phyloP scores from a whole-genome alignment of 2,113 vertebrate species.

The Litocranius walleri region DNA sequence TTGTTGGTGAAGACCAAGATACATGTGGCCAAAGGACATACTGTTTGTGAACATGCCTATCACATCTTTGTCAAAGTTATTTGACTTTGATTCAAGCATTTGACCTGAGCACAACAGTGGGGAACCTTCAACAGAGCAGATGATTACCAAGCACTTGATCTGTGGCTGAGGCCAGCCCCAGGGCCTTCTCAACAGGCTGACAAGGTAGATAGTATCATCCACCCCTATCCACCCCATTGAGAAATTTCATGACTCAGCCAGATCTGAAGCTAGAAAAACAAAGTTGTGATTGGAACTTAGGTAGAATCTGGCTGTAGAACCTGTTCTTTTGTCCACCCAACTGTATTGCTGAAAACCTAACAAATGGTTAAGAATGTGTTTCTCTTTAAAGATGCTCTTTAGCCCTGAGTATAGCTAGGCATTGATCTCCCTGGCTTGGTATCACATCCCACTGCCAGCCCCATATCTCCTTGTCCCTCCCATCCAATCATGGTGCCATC shows the following conservation, averaged over 20 bases:
- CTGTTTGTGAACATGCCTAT: background rate
- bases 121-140: background rate
- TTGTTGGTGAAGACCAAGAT: background rate
- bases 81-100: background rate
- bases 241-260: background rate
- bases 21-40: background rate
- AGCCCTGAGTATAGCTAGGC: background rate
- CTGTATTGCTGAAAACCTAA: background rate
- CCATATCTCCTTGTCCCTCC: background rate
- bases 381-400: background rate
- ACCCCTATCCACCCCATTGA: background rate
- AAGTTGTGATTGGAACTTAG: background rate
- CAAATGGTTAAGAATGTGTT: background rate
- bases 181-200: background rate
- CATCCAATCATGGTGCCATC: background rate
- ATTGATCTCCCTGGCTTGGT: too few species aligned
- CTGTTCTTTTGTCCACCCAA: background rate
- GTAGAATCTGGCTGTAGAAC: background rate
- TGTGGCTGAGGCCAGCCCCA: background rate
- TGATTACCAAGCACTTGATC: background rate
- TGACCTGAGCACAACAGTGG: background rate
- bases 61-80: background rate
- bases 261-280: background rate
- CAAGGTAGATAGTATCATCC: background rate
- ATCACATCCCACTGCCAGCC: background rate